phyloP scores from a whole-genome alignment of 1,140 invertebrate species.

The Choristoneura fumiferana region DNA sequence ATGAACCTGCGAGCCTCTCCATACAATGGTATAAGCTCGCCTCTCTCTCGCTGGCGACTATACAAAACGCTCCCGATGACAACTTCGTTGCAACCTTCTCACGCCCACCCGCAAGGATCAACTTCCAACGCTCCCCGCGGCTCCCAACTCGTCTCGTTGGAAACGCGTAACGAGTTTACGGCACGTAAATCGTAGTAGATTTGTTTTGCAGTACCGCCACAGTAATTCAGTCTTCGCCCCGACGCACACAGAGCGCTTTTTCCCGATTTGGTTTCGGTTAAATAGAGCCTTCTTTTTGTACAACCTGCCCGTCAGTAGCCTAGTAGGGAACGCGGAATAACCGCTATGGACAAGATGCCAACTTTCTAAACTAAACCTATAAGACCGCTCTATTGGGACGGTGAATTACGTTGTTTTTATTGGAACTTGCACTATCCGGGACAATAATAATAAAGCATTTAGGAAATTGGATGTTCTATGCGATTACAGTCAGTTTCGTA shows the following conservation, averaged over 20 bases:
- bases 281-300: constrained; percentile 68
- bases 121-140: constrained; percentile 33
- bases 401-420: constrained; percentile 71
- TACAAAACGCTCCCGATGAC: constrained; percentile 36
- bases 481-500: constrained; percentile 28
- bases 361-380: constrained; percentile 76
- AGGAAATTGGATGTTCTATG: constrained; percentile 48
- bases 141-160: constrained; percentile 53
- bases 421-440: constrained; percentile 46
- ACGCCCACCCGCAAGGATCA: constrained; percentile 38
- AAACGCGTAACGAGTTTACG: constrained; percentile 70
- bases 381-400: constrained; percentile 56
- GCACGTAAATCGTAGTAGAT: constrained; percentile 75
- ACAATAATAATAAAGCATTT: constrained; percentile 63
- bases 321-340: constrained; percentile 67
- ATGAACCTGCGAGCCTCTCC: constrained; percentile 66
- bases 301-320: constrained; percentile 54
- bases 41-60: constrained; percentile 58
- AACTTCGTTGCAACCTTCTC: constrained; percentile 43
- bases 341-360: constrained; percentile 72
- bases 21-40: constrained; percentile 64
- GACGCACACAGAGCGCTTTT: constrained; percentile 56
- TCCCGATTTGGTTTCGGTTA: constrained; percentile 55
- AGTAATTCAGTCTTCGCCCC: constrained; percentile 61
- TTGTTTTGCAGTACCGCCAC: constrained; percentile 66